Percentiles rank a stretch among this genome's conserved stretches.
These are phyloP conservation scores for Nephila pilipes DNA, from an alignment of 1,140 invertebrate genomes.

Conservation along the genomic window DNA sequence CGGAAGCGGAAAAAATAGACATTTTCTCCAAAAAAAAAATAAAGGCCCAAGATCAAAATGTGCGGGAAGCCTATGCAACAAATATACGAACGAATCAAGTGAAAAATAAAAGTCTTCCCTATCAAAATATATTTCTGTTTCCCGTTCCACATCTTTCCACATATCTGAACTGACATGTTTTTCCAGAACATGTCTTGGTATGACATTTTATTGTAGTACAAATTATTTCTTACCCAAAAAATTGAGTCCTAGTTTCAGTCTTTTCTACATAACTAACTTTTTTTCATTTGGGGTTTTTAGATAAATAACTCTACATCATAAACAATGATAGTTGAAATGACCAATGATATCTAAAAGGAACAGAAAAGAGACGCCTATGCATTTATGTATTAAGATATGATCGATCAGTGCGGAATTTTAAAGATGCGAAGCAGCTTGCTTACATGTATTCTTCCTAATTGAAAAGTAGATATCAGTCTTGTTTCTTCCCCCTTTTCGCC, in stretches of 20 bases:
- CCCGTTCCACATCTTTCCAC: not conserved
- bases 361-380: not conserved
- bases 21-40: not conserved
- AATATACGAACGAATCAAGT: slow-evolving; percentile 41
- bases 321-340: not conserved
- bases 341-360: not conserved
- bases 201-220: not conserved
- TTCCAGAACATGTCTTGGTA: not conserved
- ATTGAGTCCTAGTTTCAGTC: not conserved
- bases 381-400: slow-evolving; percentile 21
- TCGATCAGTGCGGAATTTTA: slow-evolving; percentile 19
- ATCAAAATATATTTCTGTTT: slow-evolving; percentile 36
- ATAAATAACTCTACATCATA: not conserved
- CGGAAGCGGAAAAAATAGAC: slow-evolving; percentile 38
- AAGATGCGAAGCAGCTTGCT: slow-evolving; percentile 17
- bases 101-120: slow-evolving; percentile 29
- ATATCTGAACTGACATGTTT: slow-evolving; percentile 6
- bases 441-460: slow-evolving; percentile 27
- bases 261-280: not conserved
- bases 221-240: not conserved
- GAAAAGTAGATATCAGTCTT: slow-evolving; percentile 35
- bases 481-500: not conserved
- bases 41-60: slow-evolving; percentile 23
- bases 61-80: slow-evolving; percentile 21
- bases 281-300: not conserved